Evolutionary conservation across 1,140 invertebrate genomes (phyloP).

Genomic region (Agrilus planipennis): DNA sequence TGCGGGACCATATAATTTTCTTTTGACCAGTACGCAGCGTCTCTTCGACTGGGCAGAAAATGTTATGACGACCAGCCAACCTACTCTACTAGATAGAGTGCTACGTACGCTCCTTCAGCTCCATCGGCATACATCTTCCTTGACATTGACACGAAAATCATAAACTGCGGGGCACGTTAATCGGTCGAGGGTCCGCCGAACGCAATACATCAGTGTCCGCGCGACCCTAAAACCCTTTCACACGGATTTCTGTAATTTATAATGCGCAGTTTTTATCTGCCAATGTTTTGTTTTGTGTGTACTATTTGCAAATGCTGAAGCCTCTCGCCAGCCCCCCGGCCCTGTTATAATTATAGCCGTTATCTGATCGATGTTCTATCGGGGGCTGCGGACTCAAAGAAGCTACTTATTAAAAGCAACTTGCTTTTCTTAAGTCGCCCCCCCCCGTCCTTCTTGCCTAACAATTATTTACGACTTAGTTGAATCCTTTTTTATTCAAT

Average conservation of each 20-base stretch:
- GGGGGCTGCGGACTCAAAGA: neutral
- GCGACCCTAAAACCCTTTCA: constrained; percentile 4
- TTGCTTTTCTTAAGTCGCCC: neutral
- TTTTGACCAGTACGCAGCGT: neutral
- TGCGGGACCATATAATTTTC: neutral
- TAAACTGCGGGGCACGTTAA: neutral
- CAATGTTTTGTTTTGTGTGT: too few species aligned
- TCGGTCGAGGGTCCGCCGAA: neutral
- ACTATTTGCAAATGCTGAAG: neutral
- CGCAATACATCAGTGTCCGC: constrained; percentile 2
- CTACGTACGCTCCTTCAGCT: neutral
- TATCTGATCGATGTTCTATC: constrained; percentile 8
- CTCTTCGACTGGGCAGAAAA: neutral
- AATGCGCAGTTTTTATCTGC: too few species aligned
- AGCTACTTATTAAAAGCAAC: constrained; percentile 3
- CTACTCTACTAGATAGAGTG: neutral
- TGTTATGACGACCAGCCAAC: neutral
- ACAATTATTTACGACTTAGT: constrained; percentile 8
- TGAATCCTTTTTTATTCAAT: neutral
- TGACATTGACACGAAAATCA: constrained; percentile 4
- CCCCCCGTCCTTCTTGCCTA: constrained; percentile 1
- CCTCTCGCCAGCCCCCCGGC: neutral
- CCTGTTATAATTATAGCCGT: constrained; percentile 4
- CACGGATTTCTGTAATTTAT: constrained; percentile 1
- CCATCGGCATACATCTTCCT: constrained; percentile 1